These are phyloP conservation scores for Brienomyrus longianalis DNA, from an alignment of 2,113 vertebrate species.

Conservation along the genomic window DNA sequence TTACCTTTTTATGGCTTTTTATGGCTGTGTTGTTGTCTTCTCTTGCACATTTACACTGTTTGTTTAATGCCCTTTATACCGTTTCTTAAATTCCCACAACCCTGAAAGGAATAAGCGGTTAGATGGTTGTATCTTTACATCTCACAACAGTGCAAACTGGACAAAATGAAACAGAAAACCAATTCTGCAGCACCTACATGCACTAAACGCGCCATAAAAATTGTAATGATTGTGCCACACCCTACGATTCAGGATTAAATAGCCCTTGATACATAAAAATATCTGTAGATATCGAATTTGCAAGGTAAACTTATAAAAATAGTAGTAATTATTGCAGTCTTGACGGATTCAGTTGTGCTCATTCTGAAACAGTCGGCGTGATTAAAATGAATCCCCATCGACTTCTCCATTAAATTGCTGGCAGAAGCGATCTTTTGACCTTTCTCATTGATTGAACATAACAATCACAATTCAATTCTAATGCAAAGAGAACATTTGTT, in stretches of 20 bases:
- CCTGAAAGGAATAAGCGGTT: neutral
- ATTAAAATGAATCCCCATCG: slow-evolving; percentile 99
- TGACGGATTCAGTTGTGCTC: slow-evolving; percentile 92
- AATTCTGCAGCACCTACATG: neutral
- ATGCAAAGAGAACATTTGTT: slow-evolving; percentile 99
- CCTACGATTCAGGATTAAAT: slow-evolving; percentile 44
- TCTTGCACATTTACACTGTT: neutral
- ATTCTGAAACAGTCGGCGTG: slow-evolving; percentile 93
- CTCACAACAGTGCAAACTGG: neutral
- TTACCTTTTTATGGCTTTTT: neutral
- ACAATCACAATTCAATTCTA: slow-evolving; percentile 99
- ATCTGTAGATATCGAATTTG: slow-evolving; percentile 92
- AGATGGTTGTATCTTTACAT: neutral
- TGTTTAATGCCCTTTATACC: neutral
- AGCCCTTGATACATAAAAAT: slow-evolving; percentile 64
- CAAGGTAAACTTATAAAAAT: slow-evolving; percentile 95
- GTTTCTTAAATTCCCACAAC: neutral
- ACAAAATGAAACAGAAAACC: neutral
- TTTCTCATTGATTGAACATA: slow-evolving; percentile 99
- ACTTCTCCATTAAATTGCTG: slow-evolving; percentile 99
- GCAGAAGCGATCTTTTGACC: slow-evolving; percentile 96
- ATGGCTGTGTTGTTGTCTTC: neutral
- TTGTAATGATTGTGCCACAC: slow-evolving; percentile 48
- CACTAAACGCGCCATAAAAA: neutral
- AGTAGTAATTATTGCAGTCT: slow-evolving; percentile 92